A percentile compares a stretch with the other conserved stretches of the same genome.
These are phyloP conservation scores for Ahaetulla prasina DNA, from an alignment of 2,113 vertebrate genomes.

Conservation along the genomic window DNA sequence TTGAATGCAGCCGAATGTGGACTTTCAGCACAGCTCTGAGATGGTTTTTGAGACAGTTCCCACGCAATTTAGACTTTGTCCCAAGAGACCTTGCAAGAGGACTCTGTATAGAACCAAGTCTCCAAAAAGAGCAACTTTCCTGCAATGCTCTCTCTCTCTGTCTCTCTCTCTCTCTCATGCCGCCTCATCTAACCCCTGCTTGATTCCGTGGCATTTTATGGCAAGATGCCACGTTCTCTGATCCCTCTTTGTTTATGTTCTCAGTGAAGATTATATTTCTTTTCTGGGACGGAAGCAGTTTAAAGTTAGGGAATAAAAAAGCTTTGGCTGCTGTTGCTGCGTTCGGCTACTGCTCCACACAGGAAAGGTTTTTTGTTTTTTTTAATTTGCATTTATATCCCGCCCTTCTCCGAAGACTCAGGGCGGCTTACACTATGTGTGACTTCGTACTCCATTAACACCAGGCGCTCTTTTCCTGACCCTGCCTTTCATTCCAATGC, in stretches of 20 bases:
- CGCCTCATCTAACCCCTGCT: slow-evolving; percentile 50
- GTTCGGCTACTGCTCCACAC: slow-evolving; percentile 44
- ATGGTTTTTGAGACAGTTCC: neutral
- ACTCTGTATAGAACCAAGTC: slow-evolving; percentile 13
- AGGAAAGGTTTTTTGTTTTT: too few species aligned
- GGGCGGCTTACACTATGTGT: too few species aligned
- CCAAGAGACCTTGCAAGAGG: neutral
- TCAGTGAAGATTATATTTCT: slow-evolving; percentile 50
- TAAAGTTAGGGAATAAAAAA: slow-evolving; percentile 55
- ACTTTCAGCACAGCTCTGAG: neutral
- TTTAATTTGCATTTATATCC: too few species aligned
- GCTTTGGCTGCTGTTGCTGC: slow-evolving; percentile 36
- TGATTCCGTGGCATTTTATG: slow-evolving; percentile 49
- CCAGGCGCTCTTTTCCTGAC: neutral
- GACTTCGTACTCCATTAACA: neutral
- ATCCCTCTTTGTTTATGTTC: slow-evolving; percentile 42
- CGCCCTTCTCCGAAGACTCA: too few species aligned
- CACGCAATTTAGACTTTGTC: neutral
- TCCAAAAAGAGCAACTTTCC: slow-evolving; percentile 62
- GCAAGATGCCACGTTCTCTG: slow-evolving; percentile 50
- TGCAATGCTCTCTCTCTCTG: slow-evolving; percentile 36
- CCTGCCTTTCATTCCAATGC: neutral
- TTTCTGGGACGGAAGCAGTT: slow-evolving; percentile 43
- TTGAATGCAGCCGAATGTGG: neutral
- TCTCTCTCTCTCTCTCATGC: neutral